Evolutionary conservation across 2,113 vertebrate genomes (phyloP).

Genomic region (Nestor notabilis): DNA sequence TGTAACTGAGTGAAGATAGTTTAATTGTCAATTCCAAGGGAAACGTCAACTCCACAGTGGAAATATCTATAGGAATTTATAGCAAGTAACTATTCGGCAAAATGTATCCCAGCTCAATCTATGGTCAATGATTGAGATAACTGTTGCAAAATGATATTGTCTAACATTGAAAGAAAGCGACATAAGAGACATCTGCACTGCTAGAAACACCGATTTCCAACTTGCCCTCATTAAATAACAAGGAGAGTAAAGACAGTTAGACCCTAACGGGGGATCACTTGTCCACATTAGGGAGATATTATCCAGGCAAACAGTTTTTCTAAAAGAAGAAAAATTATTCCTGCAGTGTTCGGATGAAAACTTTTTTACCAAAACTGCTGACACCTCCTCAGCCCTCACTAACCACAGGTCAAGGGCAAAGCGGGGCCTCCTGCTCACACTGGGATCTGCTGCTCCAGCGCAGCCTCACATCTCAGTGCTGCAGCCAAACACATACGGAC

Average conservation of each 20-base stretch:
- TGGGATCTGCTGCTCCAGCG: not conserved
- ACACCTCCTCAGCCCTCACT: not conserved
- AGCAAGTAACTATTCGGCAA: not conserved
- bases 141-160: not conserved
- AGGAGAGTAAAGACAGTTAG: not conserved
- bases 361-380: not conserved
- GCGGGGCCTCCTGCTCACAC: too few species aligned
- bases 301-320: not conserved
- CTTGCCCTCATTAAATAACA: not conserved
- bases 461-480: not conserved
- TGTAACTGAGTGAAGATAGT: not conserved
- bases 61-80: constrained; percentile 9
- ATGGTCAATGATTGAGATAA: not conserved
- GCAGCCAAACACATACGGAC: not conserved
- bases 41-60: not conserved
- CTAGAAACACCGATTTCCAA: not conserved
- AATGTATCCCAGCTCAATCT: not conserved
- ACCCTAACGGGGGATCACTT: not conserved
- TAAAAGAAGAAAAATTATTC: not conserved
- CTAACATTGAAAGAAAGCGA: not conserved
- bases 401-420: not conserved
- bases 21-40: constrained; percentile 23
- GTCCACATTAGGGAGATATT: not conserved
- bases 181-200: not conserved
- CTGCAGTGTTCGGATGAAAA: not conserved